Conservation (phyloP, 2,113 vertebrate genomes). For the Callaeas wilsoni region DNA sequence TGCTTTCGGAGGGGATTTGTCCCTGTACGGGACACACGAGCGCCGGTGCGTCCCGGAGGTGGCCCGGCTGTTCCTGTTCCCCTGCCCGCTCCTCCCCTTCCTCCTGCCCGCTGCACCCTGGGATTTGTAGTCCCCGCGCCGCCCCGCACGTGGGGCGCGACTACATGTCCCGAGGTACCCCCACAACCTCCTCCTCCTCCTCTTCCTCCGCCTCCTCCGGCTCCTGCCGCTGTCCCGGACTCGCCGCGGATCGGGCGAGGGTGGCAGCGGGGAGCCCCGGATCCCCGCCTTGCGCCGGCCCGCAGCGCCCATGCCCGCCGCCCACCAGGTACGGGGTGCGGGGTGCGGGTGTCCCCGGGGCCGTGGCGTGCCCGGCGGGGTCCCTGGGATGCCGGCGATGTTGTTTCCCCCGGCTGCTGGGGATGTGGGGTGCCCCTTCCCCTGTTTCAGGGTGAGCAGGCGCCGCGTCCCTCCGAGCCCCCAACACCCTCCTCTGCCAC, state of each 20-base stretch:
- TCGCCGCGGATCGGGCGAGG: not conserved
- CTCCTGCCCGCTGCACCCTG: not conserved
- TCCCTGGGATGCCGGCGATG: not conserved
- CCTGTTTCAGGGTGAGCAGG: not conserved
- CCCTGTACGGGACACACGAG: fast-evolving
- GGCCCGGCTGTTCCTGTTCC: not conserved
- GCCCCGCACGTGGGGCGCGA: not conserved
- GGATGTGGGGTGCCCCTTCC: not conserved
- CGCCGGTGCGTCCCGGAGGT: fast-evolving
- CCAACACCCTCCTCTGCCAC: fast-evolving
- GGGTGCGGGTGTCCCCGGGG: not conserved
- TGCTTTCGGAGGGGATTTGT: fast-evolving
- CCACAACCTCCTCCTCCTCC: fast-evolving
- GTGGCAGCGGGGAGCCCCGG: not conserved
- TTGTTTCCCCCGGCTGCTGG: not conserved
- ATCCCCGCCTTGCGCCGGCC: not conserved
- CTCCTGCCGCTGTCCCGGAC: too few species aligned
- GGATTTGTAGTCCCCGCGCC: not conserved
- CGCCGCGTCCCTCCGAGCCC: not conserved
- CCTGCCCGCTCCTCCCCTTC: not conserved
- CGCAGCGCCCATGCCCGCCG: not conserved
- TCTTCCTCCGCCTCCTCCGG: not conserved
- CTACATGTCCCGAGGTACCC: constrained; percentile 19
- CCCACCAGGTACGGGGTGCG: not conserved
- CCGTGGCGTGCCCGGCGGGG: not conserved